Base-by-base conservation (phyloP, 2,888 invertebrate genomes). In the Pantelozetes paolii region DNA sequence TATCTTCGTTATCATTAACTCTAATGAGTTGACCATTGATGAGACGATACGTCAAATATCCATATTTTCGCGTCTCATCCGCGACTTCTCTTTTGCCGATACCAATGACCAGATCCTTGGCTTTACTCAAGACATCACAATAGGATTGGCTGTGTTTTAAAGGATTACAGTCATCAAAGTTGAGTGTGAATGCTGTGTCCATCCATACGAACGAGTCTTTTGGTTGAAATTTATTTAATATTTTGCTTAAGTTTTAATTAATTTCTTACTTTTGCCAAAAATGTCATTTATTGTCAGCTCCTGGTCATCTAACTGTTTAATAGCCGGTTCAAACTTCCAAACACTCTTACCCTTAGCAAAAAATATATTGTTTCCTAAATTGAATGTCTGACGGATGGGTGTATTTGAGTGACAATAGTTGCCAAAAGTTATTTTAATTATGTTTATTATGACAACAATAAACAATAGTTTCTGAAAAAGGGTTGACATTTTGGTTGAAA, bases 341-440 rank as follows among this genome's bases (percentile, higher is more conserved):
- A 62, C 11, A 2, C 9, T 2, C 1, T 8, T 2, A 1, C 32
- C 62, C 36, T 62, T 11, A 11, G 18, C 62, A 18, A 62, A 0
- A 20, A 28, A 62, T 32, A 62, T 62, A 32, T 62, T 62, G 30
- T 18, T 30, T 30, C 62, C 62, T n/a, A 62, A 32, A 62, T 62
- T 62, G 20, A n/a, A 26, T 13, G 62, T 32, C 32, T 62, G 62
- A 32, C n/a, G 18, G 3, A 36, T 9, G 20, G 11, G 18, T 62
- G 1, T 8, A 32, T 30, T 62, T 18, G 32, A 6, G n/a, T 32
- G 1, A 62, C 62, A 62, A 36, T 62, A 62, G 18, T 32, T 30
- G 36, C 32, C 62, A 62, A 62, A 62, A 32, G n/a, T 62, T 32
- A 18, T 20, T 8, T 26, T 5, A 48, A 48, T 9, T 48, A 48